These are phyloP conservation scores for Drosophila nigricruria DNA, from an alignment of 2,888 invertebrate genomes.

Conservation along the genomic window DNA sequence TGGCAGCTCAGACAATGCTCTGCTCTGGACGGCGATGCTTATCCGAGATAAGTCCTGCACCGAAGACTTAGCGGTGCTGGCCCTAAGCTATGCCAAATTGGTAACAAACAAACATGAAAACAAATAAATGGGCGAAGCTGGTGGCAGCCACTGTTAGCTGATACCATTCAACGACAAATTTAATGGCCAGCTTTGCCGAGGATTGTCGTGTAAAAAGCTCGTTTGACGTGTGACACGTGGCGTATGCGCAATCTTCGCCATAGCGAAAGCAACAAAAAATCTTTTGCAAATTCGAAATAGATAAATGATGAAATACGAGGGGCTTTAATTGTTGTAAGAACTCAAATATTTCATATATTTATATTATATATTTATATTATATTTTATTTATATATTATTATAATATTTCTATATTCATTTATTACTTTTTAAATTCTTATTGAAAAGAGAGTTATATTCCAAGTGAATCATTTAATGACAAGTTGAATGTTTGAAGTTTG, in stretches of 20 bases:
- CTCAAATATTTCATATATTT: too few species aligned
- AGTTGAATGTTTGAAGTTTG: too few species aligned
- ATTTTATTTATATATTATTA: too few species aligned
- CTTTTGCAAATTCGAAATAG: not conserved
- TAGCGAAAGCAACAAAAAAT: not conserved
- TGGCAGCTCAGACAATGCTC: conserved; percentile 13
- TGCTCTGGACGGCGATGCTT: conserved; percentile 18
- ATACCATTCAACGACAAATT: conserved; percentile 27
- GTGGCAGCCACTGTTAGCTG: conserved; percentile 13
- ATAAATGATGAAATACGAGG: not conserved
- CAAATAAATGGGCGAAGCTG: conserved; percentile 11
- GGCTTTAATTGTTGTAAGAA: too few species aligned
- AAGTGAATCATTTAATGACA: too few species aligned
- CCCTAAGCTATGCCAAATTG: conserved; percentile 33
- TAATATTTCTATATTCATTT: too few species aligned
- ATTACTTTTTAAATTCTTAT: too few species aligned
- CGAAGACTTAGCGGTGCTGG: not conserved
- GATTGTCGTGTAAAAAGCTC: conserved; percentile 22
- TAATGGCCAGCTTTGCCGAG: conserved; percentile 36
- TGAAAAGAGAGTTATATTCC: too few species aligned
- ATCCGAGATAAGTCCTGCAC: conserved; percentile 24
- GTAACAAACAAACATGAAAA: conserved; percentile 8
- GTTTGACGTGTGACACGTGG: conserved; percentile 19
- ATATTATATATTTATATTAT: too few species aligned
- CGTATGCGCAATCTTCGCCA: conserved; percentile 30